A percentile compares a stretch with the other conserved stretches of the same genome.
Conservation (phyloP, 2,888 invertebrate genomes). For the Dexiosoma caninum region DNA sequence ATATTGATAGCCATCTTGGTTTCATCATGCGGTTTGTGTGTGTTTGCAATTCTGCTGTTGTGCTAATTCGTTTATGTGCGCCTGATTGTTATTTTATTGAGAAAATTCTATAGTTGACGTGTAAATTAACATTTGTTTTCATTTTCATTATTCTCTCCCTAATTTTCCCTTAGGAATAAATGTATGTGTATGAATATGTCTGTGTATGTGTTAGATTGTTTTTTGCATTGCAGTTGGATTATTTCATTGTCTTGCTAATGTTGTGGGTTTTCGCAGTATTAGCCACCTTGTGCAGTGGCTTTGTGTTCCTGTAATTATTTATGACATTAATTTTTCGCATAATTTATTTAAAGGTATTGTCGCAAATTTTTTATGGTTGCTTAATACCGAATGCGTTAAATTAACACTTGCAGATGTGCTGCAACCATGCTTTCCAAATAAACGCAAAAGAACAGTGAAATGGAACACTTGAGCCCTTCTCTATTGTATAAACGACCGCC, state of each 20-base stretch:
- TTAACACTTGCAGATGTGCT: no score
- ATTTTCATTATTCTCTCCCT: not conserved
- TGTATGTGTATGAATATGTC: not conserved
- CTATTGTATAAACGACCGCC: no score
- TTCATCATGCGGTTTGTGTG: not conserved
- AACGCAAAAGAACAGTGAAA: no score
- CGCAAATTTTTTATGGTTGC: no score
- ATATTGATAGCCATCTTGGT: slow-evolving; percentile 3
- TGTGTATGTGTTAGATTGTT: not conserved
- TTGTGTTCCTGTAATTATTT: no score
- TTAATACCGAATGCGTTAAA: no score
- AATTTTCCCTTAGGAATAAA: not conserved
- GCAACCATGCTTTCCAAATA: no score
- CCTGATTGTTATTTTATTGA: slow-evolving; percentile 35
- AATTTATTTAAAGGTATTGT: not conserved
- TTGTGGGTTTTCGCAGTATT: slow-evolving; percentile 29
- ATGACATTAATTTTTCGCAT: not conserved
- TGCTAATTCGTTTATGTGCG: no score
- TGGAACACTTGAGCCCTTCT: no score
- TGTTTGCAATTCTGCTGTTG: not conserved
- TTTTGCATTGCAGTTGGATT: not conserved
- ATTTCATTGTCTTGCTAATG: slow-evolving; percentile 3
- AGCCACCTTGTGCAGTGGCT: slow-evolving; percentile 3
- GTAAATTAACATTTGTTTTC: not conserved
- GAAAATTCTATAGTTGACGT: slow-evolving; percentile 6